These are phyloP conservation scores for Cyclargus thomasi DNA, from an alignment of 1,140 invertebrate species.

Conservation along the genomic window DNA sequence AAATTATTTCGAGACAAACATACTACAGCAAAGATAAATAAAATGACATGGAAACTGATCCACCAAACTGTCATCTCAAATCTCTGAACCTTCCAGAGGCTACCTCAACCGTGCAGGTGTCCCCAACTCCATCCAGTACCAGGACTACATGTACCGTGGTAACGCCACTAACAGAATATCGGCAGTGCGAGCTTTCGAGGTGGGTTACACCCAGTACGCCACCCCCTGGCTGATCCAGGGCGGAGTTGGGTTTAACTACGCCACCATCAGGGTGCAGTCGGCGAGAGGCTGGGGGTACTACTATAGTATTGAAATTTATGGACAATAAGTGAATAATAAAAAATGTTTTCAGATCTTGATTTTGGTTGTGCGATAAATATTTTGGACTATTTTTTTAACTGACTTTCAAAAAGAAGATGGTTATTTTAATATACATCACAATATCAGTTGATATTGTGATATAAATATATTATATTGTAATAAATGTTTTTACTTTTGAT, in stretches of 20 bases:
- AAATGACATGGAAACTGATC: too few relatives aligned
- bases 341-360: too few relatives aligned
- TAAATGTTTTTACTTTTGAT: too few relatives aligned
- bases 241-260: conserved; percentile 38
- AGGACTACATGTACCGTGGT: conserved; percentile 40
- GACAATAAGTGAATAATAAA: conserved; percentile 24
- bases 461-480: too few relatives aligned
- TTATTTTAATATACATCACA: too few relatives aligned
- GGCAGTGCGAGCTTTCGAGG: conserved; percentile 36
- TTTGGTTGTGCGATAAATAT: too few relatives aligned
- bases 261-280: conserved; percentile 36
- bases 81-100: conserved; percentile 34
- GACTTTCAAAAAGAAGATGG: too few relatives aligned
- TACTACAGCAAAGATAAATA: too few relatives aligned
- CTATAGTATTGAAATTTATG: conserved; percentile 44
- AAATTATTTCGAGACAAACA: too few relatives aligned
- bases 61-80: background rate
- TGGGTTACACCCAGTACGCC: conserved; percentile 42
- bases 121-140: conserved; percentile 38
- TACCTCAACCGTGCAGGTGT: conserved; percentile 34
- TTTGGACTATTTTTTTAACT: too few relatives aligned
- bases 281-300: conserved; percentile 39
- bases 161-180: conserved; percentile 36
- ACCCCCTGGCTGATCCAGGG: conserved; percentile 35
- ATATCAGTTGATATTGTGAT: too few relatives aligned